Evolutionary conservation across 2,113 vertebrate genomes (phyloP).

Genomic region (Albula glossodonta): DNA sequence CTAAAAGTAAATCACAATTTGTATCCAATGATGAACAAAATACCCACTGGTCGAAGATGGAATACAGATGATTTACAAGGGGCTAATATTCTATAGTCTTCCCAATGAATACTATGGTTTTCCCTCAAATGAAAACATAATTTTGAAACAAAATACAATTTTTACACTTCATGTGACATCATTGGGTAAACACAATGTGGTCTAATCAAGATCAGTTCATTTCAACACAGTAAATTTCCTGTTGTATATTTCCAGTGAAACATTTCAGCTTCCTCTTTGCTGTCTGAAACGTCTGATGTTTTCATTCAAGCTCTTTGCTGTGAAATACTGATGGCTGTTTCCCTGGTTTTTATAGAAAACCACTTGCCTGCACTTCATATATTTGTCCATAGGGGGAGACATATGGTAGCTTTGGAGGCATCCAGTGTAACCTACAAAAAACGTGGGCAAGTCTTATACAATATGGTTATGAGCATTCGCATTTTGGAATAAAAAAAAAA

Average conservation of each 20-base stretch:
- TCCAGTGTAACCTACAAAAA: not conserved
- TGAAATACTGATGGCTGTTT: not conserved
- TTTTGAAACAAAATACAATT: not conserved
- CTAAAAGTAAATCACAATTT: slow-evolving; percentile 2
- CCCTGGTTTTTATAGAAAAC: not conserved
- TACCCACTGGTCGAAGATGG: not conserved
- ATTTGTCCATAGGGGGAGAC: not conserved
- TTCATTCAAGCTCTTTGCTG: not conserved
- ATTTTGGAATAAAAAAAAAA: too few species aligned
- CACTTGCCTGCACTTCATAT: not conserved
- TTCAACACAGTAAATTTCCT: not conserved
- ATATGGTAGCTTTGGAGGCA: too few species aligned
- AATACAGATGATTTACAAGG: not conserved
- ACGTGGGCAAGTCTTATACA: not conserved
- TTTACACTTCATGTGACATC: not conserved
- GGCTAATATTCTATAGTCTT: not conserved
- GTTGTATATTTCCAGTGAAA: not conserved
- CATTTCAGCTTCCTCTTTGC: not conserved
- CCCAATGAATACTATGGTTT: not conserved
- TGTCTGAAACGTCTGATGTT: not conserved
- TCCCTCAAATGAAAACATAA: not conserved
- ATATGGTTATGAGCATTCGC: not conserved
- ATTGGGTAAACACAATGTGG: not conserved
- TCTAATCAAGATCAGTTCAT: not conserved
- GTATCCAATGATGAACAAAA: not conserved